Evolutionary conservation across 1,140 invertebrate genomes (phyloP), one percentile per base, ranked within the genome.

Genomic region (Bombus pyrosoma): DNA sequence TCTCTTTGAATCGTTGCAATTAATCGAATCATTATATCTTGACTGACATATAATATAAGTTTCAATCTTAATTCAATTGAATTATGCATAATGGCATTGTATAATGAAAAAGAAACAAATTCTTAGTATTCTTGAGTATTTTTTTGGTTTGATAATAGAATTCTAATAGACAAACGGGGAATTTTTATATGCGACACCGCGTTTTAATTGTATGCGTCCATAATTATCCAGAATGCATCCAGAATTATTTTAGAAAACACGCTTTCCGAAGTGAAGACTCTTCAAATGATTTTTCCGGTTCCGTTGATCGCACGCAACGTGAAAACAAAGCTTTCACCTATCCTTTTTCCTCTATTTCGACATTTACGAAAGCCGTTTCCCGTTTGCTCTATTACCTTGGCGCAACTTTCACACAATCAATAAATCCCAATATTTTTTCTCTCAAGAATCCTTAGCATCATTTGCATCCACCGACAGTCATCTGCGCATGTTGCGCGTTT

Each of bases 301-400:
- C 32, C 8, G 43, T 75, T 13, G 2, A 34, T 25, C 22, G 22
- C 43, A 22, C 39, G 13, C 6, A n/a, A 28, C 28, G 41, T 18
- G 69, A 47, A 32, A 74, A 43, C 41, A 74, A 74, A n/a, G 41
- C 43, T 75, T 53, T 53, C n/a, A 53, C 73, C 43, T 73, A 22
- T 43, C 41, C 28, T 53, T 25, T 41, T 53, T 75, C 43, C 41
- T 18, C 13, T n/a, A 25, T 43, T 73, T 73, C 39, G 39, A 43
- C 15, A 43, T 47, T 73, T 43, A 28, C 71, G 41, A 73, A 73
- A 43, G 69, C 69, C 13, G n/a, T 25, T 43, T 73, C 41, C n/a
- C 15, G n/a, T 3, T 62, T 43, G 71, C 73, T 74, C 72, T 34
- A 22, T 53, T 74, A 53, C 72, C 41, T 75, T 32, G 28, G 32